Percentiles rank a stretch among this genome's conserved stretches.
These are phyloP conservation scores for Eulemur macaco DNA, from an alignment of 2,113 vertebrate genomes.

Conservation along the genomic window DNA sequence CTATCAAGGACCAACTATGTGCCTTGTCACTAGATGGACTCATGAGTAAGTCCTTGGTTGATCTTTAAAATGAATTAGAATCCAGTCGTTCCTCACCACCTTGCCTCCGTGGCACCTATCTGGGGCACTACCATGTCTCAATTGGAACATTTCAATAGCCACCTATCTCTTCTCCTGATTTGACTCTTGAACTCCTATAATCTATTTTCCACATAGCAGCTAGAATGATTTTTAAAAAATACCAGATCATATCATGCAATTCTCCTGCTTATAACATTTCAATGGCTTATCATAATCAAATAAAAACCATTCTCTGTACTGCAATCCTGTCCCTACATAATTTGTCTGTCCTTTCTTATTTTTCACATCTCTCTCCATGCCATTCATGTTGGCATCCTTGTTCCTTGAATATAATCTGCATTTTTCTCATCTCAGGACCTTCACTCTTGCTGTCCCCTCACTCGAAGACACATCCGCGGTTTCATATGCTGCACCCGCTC, in stretches of 20 bases:
- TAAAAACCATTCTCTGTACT: background rate
- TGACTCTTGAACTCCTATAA: background rate
- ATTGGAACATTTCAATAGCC: background rate
- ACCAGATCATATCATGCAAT: background rate
- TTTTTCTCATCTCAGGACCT: background rate
- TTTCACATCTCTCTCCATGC: background rate
- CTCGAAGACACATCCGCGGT: background rate
- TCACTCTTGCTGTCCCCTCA: background rate
- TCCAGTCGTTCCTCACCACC: background rate
- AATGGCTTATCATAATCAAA: background rate
- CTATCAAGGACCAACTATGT: background rate
- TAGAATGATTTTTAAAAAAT: background rate
- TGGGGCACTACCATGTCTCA: background rate
- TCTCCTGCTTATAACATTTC: background rate
- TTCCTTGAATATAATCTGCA: background rate
- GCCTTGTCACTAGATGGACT: background rate
- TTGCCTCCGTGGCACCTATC: background rate
- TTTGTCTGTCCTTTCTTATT: background rate
- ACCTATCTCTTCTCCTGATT: background rate
- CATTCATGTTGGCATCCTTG: background rate
- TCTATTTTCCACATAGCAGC: background rate
- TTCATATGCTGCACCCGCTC: background rate
- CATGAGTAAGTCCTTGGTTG: background rate
- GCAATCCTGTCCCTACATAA: background rate
- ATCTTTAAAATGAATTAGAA: background rate